Evolutionary conservation across 2,113 vertebrate species (phyloP).

Genomic region (Heterotis niloticus): DNA sequence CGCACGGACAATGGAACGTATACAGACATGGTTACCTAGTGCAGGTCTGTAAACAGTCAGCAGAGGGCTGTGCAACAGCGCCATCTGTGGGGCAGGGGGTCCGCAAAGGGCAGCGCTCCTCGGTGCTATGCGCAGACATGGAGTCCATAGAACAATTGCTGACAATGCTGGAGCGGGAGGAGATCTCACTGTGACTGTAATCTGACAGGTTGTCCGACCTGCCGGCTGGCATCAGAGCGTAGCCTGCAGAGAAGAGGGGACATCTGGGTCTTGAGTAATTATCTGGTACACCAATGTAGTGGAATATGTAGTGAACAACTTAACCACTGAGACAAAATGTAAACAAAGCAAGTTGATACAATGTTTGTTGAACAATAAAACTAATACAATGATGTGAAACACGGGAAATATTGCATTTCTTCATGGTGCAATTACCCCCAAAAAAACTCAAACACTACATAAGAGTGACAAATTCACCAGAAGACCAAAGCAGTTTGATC

Average conservation of each 20-base stretch:
- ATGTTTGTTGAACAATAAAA: no score
- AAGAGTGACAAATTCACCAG: not conserved
- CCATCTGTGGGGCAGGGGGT: slow-evolving; percentile 55
- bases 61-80: slow-evolving; percentile 46
- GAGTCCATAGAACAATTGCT: slow-evolving; percentile 88
- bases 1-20: no score
- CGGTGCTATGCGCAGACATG: slow-evolving; percentile 65
- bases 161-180: slow-evolving; percentile 87
- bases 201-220: slow-evolving; percentile 84
- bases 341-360: no score
- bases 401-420: not conserved
- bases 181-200: slow-evolving; percentile 94
- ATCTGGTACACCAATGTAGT: not conserved
- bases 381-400: no score
- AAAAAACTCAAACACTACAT: slow-evolving; percentile 61
- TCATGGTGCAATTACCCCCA: slow-evolving; percentile 17
- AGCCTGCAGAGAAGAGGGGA: slow-evolving; percentile 59
- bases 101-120: slow-evolving; percentile 67
- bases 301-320: no score
- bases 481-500: not conserved
- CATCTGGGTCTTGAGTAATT: not conserved
- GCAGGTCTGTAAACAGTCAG: slow-evolving; percentile 68
- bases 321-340: no score
- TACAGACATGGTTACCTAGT: slow-evolving; percentile 62
- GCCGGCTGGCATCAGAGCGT: slow-evolving; percentile 67